Evolutionary conservation across 2,113 vertebrate genomes (phyloP).

Genomic region (Myotis davidii): DNA sequence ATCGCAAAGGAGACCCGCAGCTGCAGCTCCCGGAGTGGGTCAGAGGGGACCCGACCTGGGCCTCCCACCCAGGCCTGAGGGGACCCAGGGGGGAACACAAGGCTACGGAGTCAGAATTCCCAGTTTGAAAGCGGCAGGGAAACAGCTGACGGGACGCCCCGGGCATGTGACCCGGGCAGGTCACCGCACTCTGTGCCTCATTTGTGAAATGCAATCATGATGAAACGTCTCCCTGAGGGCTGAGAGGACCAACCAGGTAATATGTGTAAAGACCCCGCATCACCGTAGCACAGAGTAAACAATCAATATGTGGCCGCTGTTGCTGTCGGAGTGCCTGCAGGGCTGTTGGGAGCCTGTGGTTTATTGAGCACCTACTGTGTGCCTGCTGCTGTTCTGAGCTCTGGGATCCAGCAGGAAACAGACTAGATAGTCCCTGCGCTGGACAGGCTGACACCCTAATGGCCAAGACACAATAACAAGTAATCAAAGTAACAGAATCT

Average conservation of each 20-base stretch:
- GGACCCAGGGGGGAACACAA: background rate
- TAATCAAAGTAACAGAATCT: background rate
- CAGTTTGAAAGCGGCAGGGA: background rate
- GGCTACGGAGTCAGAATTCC: background rate
- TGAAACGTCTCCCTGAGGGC: background rate
- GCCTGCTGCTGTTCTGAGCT: background rate
- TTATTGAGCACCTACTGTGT: background rate
- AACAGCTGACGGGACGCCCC: background rate
- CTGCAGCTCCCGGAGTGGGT: no score
- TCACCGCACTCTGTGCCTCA: background rate
- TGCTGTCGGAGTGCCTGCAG: background rate
- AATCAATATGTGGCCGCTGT: accelerated
- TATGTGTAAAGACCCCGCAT: background rate
- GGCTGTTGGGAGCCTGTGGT: background rate
- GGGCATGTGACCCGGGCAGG: background rate
- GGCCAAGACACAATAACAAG: background rate
- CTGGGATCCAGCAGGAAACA: background rate
- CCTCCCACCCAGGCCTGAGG: background rate
- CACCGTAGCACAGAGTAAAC: background rate
- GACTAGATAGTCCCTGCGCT: background rate
- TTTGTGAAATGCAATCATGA: background rate
- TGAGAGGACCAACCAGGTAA: background rate
- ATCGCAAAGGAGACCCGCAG: background rate
- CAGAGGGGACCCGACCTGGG: background rate
- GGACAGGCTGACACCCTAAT: background rate